phyloP scores from a whole-genome alignment of 1,140 invertebrate genomes.

The Cyclina sinensis region DNA sequence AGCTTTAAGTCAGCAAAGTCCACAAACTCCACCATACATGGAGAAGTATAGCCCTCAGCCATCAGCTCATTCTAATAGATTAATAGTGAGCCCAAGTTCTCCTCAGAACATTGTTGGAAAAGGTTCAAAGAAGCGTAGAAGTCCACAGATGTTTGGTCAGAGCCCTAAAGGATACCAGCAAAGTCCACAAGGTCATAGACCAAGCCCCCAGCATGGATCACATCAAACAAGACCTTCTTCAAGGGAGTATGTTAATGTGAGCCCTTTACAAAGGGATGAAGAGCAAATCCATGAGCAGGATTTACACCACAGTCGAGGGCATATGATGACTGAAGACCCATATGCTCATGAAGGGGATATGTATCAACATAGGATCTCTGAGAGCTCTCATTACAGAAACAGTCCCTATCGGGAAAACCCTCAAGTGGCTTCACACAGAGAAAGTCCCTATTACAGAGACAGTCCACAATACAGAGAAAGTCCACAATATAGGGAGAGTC shows the following conservation, averaged over 20 bases:
- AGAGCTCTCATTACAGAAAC: conserved; percentile 25
- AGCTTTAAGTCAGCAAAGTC: conserved; percentile 13
- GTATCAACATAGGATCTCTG: conserved; percentile 46
- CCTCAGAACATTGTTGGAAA: conserved; percentile 5
- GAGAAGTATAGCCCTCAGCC: neutral
- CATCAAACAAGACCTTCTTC: neutral
- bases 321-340: conserved; percentile 1
- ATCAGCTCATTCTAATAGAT: neutral
- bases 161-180: conserved; percentile 33
- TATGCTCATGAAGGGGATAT: conserved; percentile 35
- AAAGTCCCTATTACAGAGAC: conserved; percentile 29
- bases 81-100: conserved; percentile 46
- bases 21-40: neutral
- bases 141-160: conserved; percentile 29
- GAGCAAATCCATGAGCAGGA: conserved; percentile 15
- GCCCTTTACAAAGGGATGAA: conserved; percentile 49
- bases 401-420: conserved; percentile 46
- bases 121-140: neutral
- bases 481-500: conserved; percentile 40
- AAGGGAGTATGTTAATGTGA: conserved; percentile 52
- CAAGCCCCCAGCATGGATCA: conserved; percentile 10
- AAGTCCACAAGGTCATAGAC: neutral
- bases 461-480: conserved; percentile 35
- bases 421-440: neutral
- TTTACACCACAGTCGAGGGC: conserved; percentile 25